A percentile compares a stretch with the other conserved stretches of the same genome.
phyloP scores from a whole-genome alignment of 2,888 invertebrate species.

The Ramazzottius varieornatus region DNA sequence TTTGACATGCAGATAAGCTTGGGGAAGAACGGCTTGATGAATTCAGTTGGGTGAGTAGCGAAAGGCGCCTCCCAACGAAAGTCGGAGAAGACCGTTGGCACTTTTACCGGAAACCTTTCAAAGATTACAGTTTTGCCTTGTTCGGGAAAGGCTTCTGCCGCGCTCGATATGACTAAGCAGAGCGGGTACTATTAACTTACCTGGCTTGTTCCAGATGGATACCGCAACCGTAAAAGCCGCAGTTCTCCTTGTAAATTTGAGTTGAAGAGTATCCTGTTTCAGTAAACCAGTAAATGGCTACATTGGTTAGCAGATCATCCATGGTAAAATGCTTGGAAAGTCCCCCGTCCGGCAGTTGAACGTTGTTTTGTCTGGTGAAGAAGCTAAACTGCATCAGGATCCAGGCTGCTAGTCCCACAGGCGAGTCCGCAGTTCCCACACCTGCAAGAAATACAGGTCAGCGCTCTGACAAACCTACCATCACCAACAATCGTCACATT shows the following conservation, averaged over 20 bases:
- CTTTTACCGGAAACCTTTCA: constrained; percentile 34
- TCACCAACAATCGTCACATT: too few relatives aligned
- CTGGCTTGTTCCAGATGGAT: background rate
- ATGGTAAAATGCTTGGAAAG: constrained; percentile 35
- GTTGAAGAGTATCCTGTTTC: constrained; percentile 44
- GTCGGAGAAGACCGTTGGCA: constrained; percentile 44
- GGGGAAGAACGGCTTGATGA: constrained; percentile 33
- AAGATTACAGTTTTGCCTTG: background rate
- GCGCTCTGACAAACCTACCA: too few relatives aligned
- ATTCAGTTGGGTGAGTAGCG: constrained; percentile 30
- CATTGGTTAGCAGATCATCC: constrained; percentile 44
- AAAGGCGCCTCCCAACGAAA: constrained; percentile 39
- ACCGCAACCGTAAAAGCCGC: constrained; percentile 10
- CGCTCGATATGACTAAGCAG: background rate
- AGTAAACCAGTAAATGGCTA: constrained; percentile 55
- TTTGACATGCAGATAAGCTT: background rate
- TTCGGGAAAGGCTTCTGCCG: too few relatives aligned
- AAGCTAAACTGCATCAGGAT: constrained; percentile 52
- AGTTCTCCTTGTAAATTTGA: constrained; percentile 41
- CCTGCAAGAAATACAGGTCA: constrained; percentile 27
- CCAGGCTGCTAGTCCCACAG: constrained; percentile 60
- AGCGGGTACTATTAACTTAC: background rate
- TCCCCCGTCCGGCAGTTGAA: constrained; percentile 35
- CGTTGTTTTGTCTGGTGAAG: background rate
- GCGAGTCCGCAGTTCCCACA: constrained; percentile 41